Base-by-base conservation (phyloP, 2,797 vertebrate genomes). In the Acrocephalus scirpaceus region DNA sequence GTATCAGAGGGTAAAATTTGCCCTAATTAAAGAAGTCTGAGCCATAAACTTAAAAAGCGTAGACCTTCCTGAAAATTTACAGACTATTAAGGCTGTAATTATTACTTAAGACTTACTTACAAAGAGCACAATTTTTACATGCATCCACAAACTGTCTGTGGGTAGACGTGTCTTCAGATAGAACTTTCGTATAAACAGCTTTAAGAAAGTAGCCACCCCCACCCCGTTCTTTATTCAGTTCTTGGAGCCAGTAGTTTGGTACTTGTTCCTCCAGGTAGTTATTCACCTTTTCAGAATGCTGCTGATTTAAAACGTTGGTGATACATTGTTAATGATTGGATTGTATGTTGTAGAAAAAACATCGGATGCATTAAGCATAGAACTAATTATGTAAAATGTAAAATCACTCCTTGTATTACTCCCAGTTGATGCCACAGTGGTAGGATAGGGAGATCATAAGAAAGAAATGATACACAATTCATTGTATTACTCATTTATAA, bases 401-500 rank as follows among this genome's bases (percentile, higher is more conserved):
- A 92, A 91, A 79, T 72, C 54, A 86, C 82, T 90, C 73, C 81
- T 48, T 70, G n/a, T 76, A 25, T 86, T 50, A 69, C 53, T 67
- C 17, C 44, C 17, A 45, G 38, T 79, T 93, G 40, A 75, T 94
- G 60, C 86, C 78, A 93, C 62, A 51, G 73, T 42, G 87, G 69
- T 12, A 83, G 53, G 56, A 88, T 10, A 79, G 6, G 26, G 77
- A 86, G 32, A 86, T 84, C 72, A 10, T 57, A 84, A 6, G 7
- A 58, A 71, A 69, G 48, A 50, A 51, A 66, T 6, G 2, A 65
- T 36, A 93, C 60, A 76, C 47, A 66, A 88, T 95, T 67, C 77
- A 57, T 74, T 54, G 44, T 80, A 74, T 96, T 95, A 94, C 95
- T 96, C 3, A 96, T 84, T 94, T 84, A 94, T 94, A 67, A 96